Conservation (phyloP, 2,888 invertebrate species). For the Pelosia muscerda region DNA sequence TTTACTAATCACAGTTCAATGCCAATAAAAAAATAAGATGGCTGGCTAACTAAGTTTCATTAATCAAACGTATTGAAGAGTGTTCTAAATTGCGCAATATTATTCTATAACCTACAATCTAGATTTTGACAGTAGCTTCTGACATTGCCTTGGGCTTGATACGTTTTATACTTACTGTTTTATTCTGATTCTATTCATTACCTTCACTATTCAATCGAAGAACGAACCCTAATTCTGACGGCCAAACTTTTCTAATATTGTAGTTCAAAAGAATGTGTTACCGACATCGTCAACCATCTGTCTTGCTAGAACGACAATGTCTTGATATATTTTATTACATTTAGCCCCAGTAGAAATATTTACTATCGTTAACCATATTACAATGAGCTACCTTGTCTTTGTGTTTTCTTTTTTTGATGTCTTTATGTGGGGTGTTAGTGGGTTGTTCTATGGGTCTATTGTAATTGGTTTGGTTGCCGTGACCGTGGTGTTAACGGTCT, state of each 20-base stretch:
- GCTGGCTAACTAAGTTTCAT: slow-evolving; percentile 42
- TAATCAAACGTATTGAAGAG: slow-evolving; percentile 24
- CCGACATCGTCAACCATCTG: slow-evolving; percentile 75
- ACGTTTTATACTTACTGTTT: slow-evolving; percentile 32
- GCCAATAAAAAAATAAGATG: slow-evolving; percentile 24
- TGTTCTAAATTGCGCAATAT: slow-evolving; percentile 36
- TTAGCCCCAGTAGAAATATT: slow-evolving; percentile 81
- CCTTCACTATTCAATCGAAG: slow-evolving; percentile 58
- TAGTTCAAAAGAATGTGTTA: slow-evolving; percentile 63
- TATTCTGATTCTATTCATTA: slow-evolving; percentile 42
- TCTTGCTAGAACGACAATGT: slow-evolving; percentile 85
- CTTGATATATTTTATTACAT: slow-evolving; percentile 85
- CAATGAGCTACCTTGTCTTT: slow-evolving; percentile 57
- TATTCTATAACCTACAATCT: slow-evolving; percentile 30
- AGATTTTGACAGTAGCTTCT: slow-evolving; percentile 36
- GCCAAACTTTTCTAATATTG: slow-evolving; percentile 68
- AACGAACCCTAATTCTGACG: slow-evolving; percentile 58
- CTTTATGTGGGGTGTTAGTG: slow-evolving; percentile 25
- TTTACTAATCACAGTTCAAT: background rate
- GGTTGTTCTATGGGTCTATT: slow-evolving; percentile 52
- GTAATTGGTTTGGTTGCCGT: slow-evolving; percentile 65
- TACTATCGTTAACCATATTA: slow-evolving; percentile 65
- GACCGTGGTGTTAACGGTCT: slow-evolving; percentile 81
- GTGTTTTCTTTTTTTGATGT: slow-evolving; percentile 30
- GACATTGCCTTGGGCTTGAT: slow-evolving; percentile 29